Conservation (phyloP, 2,888 invertebrate species). For the Aphodius sticticus region DNA sequence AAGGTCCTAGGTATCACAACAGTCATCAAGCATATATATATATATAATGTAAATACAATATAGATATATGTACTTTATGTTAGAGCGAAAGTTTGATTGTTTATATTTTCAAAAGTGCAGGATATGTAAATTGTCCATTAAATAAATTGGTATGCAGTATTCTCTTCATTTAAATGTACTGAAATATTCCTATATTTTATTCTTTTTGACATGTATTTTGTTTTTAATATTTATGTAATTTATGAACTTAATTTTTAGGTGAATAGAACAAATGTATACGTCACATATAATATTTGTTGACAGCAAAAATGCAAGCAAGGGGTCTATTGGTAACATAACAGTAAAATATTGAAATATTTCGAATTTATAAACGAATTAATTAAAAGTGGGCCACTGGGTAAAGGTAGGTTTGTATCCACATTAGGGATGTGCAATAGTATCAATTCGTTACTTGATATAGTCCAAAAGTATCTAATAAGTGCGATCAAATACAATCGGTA, state of each 20-base stretch:
- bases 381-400: background rate
- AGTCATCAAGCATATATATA: slow-evolving; percentile 40
- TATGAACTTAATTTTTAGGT: background rate
- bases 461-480: no score
- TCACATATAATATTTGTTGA: background rate
- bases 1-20: slow-evolving; percentile 44
- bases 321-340: background rate
- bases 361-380: background rate
- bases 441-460: no score
- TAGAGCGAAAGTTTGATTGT: slow-evolving; percentile 34
- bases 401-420: background rate
- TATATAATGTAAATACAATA: slow-evolving; percentile 32
- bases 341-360: background rate
- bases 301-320: background rate
- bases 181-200: slow-evolving; percentile 36
- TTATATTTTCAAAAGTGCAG: slow-evolving; percentile 40
- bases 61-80: slow-evolving; percentile 9
- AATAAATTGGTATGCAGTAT: slow-evolving; percentile 37
- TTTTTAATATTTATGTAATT: slow-evolving; percentile 16
- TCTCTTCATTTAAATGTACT: slow-evolving; percentile 42
- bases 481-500: no score
- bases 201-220: slow-evolving; percentile 5
- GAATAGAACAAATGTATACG: background rate
- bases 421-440: no score
- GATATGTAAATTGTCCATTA: slow-evolving; percentile 43